phyloP scores from a whole-genome alignment of 2,888 invertebrate species.

The Pterostichus niger region DNA sequence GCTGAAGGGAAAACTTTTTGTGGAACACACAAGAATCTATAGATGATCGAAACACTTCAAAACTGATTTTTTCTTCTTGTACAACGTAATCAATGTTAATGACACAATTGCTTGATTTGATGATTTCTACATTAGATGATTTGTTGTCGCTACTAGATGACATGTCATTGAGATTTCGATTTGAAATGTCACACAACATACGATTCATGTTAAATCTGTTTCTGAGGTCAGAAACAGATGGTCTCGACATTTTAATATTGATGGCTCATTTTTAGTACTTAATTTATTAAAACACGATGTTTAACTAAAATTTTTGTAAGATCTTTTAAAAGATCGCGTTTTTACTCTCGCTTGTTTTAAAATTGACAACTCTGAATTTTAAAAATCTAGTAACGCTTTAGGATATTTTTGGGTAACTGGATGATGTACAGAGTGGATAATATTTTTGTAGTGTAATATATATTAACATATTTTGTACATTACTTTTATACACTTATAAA shows the following conservation, averaged over 20 bases:
- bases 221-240: conserved; percentile 23
- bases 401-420: neutral
- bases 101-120: conserved; percentile 44
- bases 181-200: neutral
- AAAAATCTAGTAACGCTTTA: neutral
- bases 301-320: conserved; percentile 49
- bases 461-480: conserved; percentile 67
- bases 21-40: conserved; percentile 31
- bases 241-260: conserved; percentile 17
- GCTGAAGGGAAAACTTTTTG: conserved; percentile 11
- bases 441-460: conserved; percentile 63
- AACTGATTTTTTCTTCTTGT: conserved; percentile 60
- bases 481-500: conserved; percentile 66
- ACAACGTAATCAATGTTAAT: conserved; percentile 60
- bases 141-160: conserved; percentile 2
- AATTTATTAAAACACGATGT: conserved; percentile 9
- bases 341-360: neutral
- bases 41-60: conserved; percentile 51
- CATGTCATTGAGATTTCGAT: conserved; percentile 19
- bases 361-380: neutral
- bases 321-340: conserved; percentile 12
- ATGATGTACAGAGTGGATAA: neutral
- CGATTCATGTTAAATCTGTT: conserved; percentile 10
- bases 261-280: neutral
- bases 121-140: conserved; percentile 10